A percentile compares a stretch with the other conserved stretches of the same genome.
Conservation (phyloP, 1,140 invertebrate species). For the Temnothorax longispinosus region DNA sequence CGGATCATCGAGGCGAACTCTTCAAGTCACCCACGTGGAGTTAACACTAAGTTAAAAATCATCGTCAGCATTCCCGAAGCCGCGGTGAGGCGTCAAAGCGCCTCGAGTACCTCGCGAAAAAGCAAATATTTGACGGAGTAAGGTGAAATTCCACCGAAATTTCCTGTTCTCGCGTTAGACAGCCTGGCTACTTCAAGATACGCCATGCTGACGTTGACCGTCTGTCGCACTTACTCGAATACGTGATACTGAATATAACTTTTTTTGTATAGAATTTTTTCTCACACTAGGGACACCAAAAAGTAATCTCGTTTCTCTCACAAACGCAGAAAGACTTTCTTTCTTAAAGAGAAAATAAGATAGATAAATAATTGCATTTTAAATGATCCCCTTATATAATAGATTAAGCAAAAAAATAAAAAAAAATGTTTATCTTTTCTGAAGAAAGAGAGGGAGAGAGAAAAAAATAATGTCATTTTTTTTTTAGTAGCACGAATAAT, state of each 20-base stretch:
- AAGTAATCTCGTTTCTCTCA: not conserved
- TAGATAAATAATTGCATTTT: not conserved
- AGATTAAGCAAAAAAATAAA: not conserved
- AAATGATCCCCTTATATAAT: not conserved
- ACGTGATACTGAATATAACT: not conserved
- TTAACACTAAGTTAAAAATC: constrained; percentile 37
- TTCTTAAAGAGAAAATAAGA: not conserved
- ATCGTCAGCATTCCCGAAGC: constrained; percentile 21
- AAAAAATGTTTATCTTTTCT: constrained; percentile 14
- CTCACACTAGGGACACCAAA: not conserved
- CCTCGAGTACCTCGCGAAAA: constrained; percentile 59
- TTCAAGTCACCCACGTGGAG: constrained; percentile 37
- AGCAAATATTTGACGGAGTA: constrained; percentile 72
- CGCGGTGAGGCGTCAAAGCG: constrained; percentile 64
- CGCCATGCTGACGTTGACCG: not conserved
- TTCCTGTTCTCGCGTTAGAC: constrained; percentile 53
- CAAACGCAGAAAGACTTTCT: not conserved
- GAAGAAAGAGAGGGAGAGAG: not conserved
- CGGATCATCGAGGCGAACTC: constrained; percentile 28
- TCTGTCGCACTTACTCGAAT: not conserved
- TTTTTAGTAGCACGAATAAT: not conserved
- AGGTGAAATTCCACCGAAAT: constrained; percentile 72
- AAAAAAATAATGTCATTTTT: not conserved
- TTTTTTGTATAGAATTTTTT: not conserved
- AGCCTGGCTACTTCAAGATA: constrained; percentile 38